These are phyloP conservation scores for Octonoba sinensis DNA, from an alignment of 2,888 invertebrate species.

Conservation along the genomic window DNA sequence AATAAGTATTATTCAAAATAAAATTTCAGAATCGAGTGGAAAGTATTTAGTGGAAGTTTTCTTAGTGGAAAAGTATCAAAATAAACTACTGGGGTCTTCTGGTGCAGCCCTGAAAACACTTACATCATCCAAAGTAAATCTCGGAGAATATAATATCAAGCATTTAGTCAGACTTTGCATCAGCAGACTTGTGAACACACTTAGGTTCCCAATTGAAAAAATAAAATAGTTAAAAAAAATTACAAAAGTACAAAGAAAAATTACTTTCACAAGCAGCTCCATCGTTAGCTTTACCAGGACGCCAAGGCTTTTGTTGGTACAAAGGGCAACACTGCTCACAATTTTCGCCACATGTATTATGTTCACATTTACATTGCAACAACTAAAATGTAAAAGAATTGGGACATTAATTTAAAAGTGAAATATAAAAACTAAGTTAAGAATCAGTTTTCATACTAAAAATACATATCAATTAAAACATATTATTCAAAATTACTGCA, in stretches of 20 bases:
- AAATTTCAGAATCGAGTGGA: no score
- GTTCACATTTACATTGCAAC: conserved; percentile 88
- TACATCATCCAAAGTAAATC: no score
- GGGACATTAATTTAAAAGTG: not conserved
- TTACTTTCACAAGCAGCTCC: conserved; percentile 77
- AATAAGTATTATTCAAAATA: no score
- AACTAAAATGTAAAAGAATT: conserved; percentile 66
- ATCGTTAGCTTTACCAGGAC: conserved; percentile 77
- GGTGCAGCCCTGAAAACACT: no score
- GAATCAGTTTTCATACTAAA: not conserved
- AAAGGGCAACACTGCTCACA: conserved; percentile 92
- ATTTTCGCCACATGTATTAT: conserved; percentile 91
- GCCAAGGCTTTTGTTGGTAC: conserved; percentile 84
- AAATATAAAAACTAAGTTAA: not conserved
- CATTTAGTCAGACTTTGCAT: no score
- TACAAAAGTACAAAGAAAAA: conserved; percentile 12
- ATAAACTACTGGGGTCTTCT: no score
- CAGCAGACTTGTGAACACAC: no score
- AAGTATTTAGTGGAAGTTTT: no score
- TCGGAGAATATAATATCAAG: no score
- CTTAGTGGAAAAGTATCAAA: no score
- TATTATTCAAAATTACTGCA: not conserved
- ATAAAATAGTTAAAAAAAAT: no score
- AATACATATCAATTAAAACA: not conserved
- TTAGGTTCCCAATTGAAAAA: no score